phyloP scores from a whole-genome alignment of 2,888 invertebrate species.

The Volucella zonaria region DNA sequence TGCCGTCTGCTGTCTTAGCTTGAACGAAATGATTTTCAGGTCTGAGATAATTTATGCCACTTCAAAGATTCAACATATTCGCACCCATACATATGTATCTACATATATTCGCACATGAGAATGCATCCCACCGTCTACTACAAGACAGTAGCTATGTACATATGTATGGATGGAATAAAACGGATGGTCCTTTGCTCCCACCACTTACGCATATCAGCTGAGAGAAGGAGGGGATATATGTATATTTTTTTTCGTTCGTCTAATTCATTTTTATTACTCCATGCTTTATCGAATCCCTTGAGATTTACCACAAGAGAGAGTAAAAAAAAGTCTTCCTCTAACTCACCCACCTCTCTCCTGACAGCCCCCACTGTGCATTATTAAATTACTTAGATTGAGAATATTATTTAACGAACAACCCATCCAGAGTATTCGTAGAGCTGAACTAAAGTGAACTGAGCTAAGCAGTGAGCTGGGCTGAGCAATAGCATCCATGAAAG shows the following conservation, averaged over 20 bases:
- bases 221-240: conserved; percentile 25
- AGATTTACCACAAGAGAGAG: conserved; percentile 7
- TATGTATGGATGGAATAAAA: conserved; percentile 1
- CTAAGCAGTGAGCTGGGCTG: no score
- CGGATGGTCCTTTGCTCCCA: conserved; percentile 41
- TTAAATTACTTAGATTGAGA: conserved; percentile 73
- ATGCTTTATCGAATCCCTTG: conserved; percentile 66
- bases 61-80: conserved; percentile 49
- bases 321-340: neutral
- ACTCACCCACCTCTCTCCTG: neutral
- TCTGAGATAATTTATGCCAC: conserved; percentile 52
- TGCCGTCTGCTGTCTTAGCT: conserved; percentile 6
- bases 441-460: no score
- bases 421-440: conserved; percentile 28
- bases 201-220: conserved; percentile 54
- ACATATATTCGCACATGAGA: conserved; percentile 2
- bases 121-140: neutral
- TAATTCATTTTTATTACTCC: conserved; percentile 72
- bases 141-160: no score
- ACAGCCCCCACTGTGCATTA: conserved; percentile 62
- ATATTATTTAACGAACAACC: conserved; percentile 73
- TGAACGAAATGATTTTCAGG: conserved; percentile 21
- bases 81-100: conserved; percentile 37
- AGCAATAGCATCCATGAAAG: conserved; percentile 23
- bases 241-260: conserved; percentile 52